Evolutionary conservation across 2,888 invertebrate genomes (phyloP).

Genomic region (Reticulitermes lucifugus): DNA sequence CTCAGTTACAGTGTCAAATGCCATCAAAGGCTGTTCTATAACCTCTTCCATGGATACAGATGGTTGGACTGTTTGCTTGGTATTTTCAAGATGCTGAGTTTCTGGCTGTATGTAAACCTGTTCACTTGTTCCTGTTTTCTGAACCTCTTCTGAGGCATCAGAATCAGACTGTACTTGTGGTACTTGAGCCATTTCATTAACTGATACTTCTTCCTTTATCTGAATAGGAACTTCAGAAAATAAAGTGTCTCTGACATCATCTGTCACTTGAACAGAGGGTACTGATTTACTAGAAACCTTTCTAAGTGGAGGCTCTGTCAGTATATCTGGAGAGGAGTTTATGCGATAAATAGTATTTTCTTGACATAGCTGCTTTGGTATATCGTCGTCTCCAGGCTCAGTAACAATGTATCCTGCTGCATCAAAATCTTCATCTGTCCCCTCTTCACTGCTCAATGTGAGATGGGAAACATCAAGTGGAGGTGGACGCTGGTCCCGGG

Average conservation of each 20-base stretch:
- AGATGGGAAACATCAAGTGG: conserved; percentile 60
- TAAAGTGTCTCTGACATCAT: background rate
- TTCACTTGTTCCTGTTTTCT: background rate
- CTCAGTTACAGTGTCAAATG: conserved; percentile 20
- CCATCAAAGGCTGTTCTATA: conserved; percentile 7
- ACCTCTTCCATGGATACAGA: conserved; percentile 18
- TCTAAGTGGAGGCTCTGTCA: conserved; percentile 54
- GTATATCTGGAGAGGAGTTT: conserved; percentile 54
- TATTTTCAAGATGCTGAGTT: background rate
- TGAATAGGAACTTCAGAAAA: background rate
- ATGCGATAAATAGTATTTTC: conserved; percentile 53
- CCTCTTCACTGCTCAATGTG: conserved; percentile 58
- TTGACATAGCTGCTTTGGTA: conserved; percentile 53
- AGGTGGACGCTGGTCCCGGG: conserved; percentile 60
- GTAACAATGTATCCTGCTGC: conserved; percentile 52
- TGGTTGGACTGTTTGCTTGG: background rate
- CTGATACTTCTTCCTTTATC: background rate
- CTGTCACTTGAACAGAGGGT: background rate
- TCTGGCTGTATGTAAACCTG: background rate
- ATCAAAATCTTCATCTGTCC: conserved; percentile 53
- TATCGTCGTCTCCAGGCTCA: conserved; percentile 53
- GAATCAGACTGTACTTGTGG: background rate
- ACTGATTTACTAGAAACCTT: background rate
- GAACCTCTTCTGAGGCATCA: background rate
- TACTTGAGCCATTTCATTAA: background rate